Base-by-base conservation (phyloP, 2,797 vertebrate genomes). In the Eulemur coronatus region DNA sequence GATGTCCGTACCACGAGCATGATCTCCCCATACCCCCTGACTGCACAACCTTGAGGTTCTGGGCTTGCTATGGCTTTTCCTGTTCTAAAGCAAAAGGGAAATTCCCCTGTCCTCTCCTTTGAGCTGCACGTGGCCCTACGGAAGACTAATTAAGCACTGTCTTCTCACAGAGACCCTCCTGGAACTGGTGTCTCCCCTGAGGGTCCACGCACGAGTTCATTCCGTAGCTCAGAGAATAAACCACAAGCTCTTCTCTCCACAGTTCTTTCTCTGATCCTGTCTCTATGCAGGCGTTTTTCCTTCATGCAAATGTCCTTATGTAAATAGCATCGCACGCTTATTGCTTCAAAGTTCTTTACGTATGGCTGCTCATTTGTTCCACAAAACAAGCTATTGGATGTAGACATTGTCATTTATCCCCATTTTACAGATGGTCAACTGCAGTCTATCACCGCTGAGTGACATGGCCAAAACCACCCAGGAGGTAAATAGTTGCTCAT, bases 1-100 rank as follows among this genome's bases (percentile, higher is more conserved):
- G 9, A 0, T 1, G 35, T 57, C 10, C 26, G 7, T 15, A 41
- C 59, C 22, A 30, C 84, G 2, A 22, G 14, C 11, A 2, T 20
- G 28, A 38, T 43, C 7, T 14, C 6, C 14, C 26, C 24, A 1
- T 8, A 11, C 48, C 38, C 38, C 11, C 7, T 22, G 38, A 17
- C 7, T 46, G 24, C 22, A 50, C 13, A 59, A 18, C n/a, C 2
- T 9, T 63, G 70, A 35, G 10, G 1, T 72, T 91, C 84, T 85
- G 70, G 28, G 10, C 12, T 79, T 90, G 55, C 46, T 41, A 1
- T n/a, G n/a, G 17, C 8, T 18, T 22, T 81, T 55, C 13, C 4
- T 55, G 7, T 14, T 63, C 61, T 70, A 84, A 33, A 84, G 28
- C 17, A 57, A 46, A 1, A 33, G 24, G 38, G 13, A 30, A n/a